These are phyloP conservation scores for Enteromius unitaeniatus DNA, from an alignment of 2,797 vertebrate species.

Conservation along the genomic window DNA sequence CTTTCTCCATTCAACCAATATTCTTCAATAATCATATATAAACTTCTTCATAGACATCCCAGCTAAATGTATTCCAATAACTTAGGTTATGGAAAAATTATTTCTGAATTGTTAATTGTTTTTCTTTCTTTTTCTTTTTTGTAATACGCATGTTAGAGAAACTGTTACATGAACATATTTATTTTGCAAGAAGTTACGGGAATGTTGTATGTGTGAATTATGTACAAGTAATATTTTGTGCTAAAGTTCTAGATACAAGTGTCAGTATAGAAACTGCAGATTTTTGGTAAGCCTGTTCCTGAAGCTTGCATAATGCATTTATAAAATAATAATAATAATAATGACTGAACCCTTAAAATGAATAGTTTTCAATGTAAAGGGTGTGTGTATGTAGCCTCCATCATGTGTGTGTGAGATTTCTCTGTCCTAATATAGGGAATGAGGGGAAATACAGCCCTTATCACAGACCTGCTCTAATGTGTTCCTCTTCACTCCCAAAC, in stretches of 20 bases:
- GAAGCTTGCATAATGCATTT: not conserved
- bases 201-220: no score
- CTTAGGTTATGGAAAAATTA: not conserved
- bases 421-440: not conserved
- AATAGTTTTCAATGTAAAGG: not conserved
- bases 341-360: not conserved
- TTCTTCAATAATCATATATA: not conserved
- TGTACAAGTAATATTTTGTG: no score
- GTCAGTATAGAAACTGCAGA: not conserved
- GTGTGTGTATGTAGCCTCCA: not conserved
- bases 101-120: not conserved
- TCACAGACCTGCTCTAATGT: not conserved
- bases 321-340: not conserved
- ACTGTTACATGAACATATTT: not conserved
- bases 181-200: no score
- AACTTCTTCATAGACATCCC: not conserved
- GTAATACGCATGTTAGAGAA: not conserved
- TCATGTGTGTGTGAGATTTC: not conserved
- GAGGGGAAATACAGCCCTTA: not conserved
- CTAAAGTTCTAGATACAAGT: not conserved
- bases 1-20: not conserved
- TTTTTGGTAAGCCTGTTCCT: not conserved
- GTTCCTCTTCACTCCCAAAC: constrained; percentile 10
- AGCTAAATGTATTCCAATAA: not conserved
- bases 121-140: no score